Evolutionary conservation across 2,888 invertebrate genomes (phyloP).

Genomic region (Himalopsyche tibetana): DNA sequence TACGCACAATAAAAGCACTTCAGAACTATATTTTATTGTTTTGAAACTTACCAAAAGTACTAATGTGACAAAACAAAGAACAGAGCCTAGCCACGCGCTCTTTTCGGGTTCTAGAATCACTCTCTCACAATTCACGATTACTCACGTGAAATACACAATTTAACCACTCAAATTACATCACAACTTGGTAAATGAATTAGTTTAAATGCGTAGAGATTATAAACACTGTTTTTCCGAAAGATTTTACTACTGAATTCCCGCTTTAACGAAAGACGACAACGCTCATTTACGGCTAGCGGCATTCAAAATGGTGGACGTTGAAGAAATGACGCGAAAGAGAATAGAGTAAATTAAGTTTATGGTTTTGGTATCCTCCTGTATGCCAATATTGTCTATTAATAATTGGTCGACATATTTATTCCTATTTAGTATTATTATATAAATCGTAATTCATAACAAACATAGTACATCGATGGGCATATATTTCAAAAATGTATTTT

Average conservation of each 20-base stretch:
- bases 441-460: no score
- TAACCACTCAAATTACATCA: constrained; percentile 73
- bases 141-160: constrained; percentile 74
- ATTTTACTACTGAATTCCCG: constrained; percentile 57
- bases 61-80: constrained; percentile 77
- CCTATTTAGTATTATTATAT: no score
- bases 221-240: constrained; percentile 49
- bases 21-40: constrained; percentile 44
- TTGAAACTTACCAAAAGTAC: constrained; percentile 74
- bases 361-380: not conserved
- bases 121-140: constrained; percentile 76
- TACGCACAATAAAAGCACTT: not conserved
- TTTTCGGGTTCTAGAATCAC: constrained; percentile 69
- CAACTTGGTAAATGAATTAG: constrained; percentile 64
- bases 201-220: constrained; percentile 29
- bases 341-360: constrained; percentile 68
- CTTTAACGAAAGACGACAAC: constrained; percentile 58
- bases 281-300: constrained; percentile 76
- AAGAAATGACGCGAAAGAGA: constrained; percentile 72
- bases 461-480: no score
- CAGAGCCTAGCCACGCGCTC: constrained; percentile 77
- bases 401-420: no score
- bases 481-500: no score
- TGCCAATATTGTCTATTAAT: constrained; percentile 23
- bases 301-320: constrained; percentile 77